Evolutionary conservation across 1,140 invertebrate genomes (phyloP).

Genomic region (Megalonaias nervosa): DNA sequence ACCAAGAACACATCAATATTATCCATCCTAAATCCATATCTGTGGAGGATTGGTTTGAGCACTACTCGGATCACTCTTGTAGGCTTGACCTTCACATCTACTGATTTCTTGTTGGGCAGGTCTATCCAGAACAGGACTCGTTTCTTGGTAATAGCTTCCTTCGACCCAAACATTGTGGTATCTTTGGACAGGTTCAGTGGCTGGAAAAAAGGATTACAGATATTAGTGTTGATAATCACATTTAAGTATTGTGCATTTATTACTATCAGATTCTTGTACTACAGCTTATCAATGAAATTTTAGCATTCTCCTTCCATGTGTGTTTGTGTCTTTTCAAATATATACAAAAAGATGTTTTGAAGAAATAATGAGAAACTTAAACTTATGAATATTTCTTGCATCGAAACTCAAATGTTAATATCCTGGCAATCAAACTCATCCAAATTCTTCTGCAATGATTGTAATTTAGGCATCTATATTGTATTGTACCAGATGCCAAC

Average conservation of each 20-base stretch:
- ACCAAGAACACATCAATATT: constrained; percentile 74
- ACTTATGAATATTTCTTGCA: no score
- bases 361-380: no score
- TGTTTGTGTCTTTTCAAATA: no score
- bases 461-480: not conserved
- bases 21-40: constrained; percentile 84
- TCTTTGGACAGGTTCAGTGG: constrained; percentile 80
- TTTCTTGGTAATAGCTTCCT: constrained; percentile 88
- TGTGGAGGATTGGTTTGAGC: constrained; percentile 86
- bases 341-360: no score
- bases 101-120: constrained; percentile 85
- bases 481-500: constrained; percentile 78
- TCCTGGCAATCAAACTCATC: not conserved
- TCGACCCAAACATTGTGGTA: constrained; percentile 80
- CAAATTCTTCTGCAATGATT: not conserved
- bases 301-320: no score
- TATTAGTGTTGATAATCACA: not conserved
- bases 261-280: no score
- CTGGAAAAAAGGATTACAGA: constrained; percentile 67
- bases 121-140: constrained; percentile 88
- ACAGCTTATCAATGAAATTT: no score
- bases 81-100: constrained; percentile 90
- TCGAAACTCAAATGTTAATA: no score
- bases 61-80: constrained; percentile 86
- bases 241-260: no score